Base-by-base conservation (phyloP, 2,888 invertebrate species). In the Auanema freiburgensis region DNA sequence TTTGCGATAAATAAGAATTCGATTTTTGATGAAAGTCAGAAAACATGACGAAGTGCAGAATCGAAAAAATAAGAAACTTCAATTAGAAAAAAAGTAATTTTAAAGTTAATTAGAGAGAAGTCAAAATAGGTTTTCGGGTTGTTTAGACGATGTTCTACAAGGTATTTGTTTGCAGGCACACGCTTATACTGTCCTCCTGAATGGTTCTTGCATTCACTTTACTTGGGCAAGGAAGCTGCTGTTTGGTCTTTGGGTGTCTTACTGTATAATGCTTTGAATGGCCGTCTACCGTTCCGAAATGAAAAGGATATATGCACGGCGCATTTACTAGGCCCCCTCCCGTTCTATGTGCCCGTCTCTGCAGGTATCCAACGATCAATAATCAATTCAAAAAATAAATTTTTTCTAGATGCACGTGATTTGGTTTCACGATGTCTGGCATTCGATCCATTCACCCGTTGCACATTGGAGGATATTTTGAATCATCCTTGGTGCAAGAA, bases 301-400 rank as follows among this genome's bases (percentile, higher is more conserved):
- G 80, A 80, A 55, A 81, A 79, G 55, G 81, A 81, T 68, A 79
- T 81, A 55, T 81, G 79, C 59, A 81, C 81, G 23, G 74, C 78
- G 4, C 81, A 81, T 65, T 66, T 81, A 12, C 67, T 81, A n/a
- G 81, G 81, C 1, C 80, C 81, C n/a, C 67, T 81, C 41, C 81
- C 81, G 16, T 78, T 76, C 67, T 82, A 74, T 52, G 66, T 71
- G 8, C 64, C 72, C 10, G 72, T 73, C 24, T 75, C 79, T n/a
- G 55, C 64, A 46, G 74, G 77, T 78, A 14, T n/a, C 10, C 24
- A 44, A 8, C 25, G 3, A 14, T 3, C 5, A 23, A 5, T 21
- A n/a, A 41, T 14, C 3, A 4, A 16, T 5, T 1, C 16, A 11
- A 14, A 3, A 16, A 1, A 16, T n/a, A n/a, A 21, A 33, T 33